phyloP scores from a whole-genome alignment of 2,888 invertebrate genomes.

The Tetheella fluctuosa region DNA sequence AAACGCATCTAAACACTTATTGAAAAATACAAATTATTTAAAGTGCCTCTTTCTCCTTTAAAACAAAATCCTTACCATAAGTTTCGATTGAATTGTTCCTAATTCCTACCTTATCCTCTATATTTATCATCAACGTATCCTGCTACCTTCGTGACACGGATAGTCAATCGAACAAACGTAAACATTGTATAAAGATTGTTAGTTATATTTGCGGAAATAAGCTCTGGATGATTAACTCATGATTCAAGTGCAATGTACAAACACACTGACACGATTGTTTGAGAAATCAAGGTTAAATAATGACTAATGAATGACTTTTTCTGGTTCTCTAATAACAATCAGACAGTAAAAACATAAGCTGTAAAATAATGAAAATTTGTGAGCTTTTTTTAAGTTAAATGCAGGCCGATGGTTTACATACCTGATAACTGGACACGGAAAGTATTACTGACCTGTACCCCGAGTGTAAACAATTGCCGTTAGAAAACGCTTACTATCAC shows the following conservation, averaged over 20 bases:
- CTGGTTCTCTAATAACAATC: no score
- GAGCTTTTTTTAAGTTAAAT: no score
- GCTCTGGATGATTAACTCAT: background rate
- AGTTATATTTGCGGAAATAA: conserved; percentile 1
- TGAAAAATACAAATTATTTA: no score
- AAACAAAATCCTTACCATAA: no score
- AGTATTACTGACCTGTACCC: no score
- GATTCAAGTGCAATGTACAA: conserved; percentile 4
- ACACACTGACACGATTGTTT: conserved; percentile 12
- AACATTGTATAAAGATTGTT: background rate
- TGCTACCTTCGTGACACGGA: background rate
- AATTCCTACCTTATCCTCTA: background rate
- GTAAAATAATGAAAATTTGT: no score
- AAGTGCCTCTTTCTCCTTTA: no score
- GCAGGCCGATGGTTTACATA: no score
- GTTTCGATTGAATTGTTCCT: background rate
- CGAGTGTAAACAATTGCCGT: no score
- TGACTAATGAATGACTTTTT: conserved; percentile 15
- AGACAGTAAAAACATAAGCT: no score
- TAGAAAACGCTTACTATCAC: no score
- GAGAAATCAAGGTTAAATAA: conserved; percentile 19
- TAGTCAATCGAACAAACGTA: background rate
- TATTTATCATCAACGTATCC: background rate
- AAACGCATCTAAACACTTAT: background rate
- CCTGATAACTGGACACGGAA: no score